Evolutionary conservation across 2,797 vertebrate genomes (phyloP).

Genomic region (Poecilia picta): DNA sequence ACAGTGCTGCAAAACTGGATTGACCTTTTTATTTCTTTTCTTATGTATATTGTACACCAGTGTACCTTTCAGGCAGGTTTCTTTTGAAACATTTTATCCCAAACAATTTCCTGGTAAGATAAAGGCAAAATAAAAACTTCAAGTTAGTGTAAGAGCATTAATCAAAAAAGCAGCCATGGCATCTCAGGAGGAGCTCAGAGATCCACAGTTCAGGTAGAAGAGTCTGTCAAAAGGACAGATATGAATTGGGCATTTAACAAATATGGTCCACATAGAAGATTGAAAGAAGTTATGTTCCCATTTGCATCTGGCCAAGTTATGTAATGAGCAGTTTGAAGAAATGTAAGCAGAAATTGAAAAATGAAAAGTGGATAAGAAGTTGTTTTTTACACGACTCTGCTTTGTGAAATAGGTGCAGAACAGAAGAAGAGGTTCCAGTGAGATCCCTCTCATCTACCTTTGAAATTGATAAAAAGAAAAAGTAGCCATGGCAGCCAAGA

Average conservation of each 20-base stretch:
- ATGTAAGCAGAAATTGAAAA: not conserved
- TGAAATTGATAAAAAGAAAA: slow-evolving; percentile 14
- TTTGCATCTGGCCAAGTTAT: not conserved
- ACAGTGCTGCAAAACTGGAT: not conserved
- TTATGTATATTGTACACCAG: not conserved
- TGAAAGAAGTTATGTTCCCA: not conserved
- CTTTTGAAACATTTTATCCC: not conserved
- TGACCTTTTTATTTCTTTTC: not conserved
- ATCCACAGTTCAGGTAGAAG: not conserved
- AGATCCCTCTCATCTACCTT: not conserved
- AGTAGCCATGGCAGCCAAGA: slow-evolving; percentile 41
- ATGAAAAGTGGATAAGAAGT: not conserved
- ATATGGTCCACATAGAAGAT: not conserved
- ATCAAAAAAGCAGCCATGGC: not conserved
- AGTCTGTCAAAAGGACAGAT: not conserved
- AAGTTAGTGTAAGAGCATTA: not conserved
- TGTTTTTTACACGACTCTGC: slow-evolving; percentile 5
- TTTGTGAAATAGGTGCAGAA: slow-evolving; percentile 31
- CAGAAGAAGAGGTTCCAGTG: slow-evolving; percentile 23
- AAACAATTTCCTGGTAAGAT: not conserved
- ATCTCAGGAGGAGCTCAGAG: not conserved
- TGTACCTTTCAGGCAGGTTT: not conserved
- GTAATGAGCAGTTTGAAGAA: not conserved
- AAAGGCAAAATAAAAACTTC: not conserved
- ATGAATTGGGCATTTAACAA: not conserved